These are phyloP conservation scores for Calliphora vicina DNA, from an alignment of 1,140 invertebrate species.

Conservation along the genomic window DNA sequence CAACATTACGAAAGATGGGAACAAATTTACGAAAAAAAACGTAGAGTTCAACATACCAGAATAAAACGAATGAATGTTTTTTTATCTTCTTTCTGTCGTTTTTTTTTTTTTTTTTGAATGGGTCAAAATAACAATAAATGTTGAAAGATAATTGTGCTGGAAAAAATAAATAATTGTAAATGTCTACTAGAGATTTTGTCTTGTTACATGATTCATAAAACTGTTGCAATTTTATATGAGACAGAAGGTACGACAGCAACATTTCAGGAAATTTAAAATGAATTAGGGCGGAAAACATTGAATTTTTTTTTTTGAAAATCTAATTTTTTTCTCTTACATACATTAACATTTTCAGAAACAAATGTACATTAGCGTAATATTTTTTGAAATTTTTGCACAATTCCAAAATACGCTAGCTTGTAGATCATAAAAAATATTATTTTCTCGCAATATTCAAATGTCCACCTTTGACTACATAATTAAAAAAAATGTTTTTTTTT, in stretches of 20 bases:
- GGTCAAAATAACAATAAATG: conserved; percentile 1
- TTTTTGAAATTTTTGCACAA: no score
- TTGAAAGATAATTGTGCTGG: neutral
- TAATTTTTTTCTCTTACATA: no score
- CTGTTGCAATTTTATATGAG: neutral
- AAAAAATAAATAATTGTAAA: neutral
- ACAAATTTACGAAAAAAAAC: neutral
- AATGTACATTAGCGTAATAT: no score
- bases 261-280: neutral
- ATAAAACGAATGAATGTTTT: no score
- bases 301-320: no score
- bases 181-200: neutral
- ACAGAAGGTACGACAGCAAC: neutral
- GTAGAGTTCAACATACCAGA: no score
- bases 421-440: no score
- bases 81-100: neutral
- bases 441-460: no score
- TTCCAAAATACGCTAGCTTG: no score
- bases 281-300: neutral
- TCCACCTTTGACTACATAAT: no score
- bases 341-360: no score
- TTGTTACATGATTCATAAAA: neutral
- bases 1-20: neutral
- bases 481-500: no score
- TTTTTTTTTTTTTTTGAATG: neutral